Evolutionary conservation across 2,797 vertebrate species (phyloP), one percentile per base, ranked within the genome.

Genomic region (Xyrichtys novacula): DNA sequence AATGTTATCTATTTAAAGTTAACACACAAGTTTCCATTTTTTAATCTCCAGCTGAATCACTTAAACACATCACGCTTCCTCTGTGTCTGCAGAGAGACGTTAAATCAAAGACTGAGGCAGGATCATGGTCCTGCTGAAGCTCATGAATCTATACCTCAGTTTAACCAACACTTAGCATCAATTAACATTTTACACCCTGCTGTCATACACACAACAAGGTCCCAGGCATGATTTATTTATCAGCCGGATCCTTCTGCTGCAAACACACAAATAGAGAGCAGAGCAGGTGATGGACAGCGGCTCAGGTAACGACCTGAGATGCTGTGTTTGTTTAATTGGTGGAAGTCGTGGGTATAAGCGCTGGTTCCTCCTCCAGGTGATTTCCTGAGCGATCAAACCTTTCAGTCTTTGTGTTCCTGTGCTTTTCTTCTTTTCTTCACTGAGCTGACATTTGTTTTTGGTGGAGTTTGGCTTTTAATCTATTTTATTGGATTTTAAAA

Each of bases 121-220:
- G 58, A 36, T 71, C 49, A 5, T 1, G 68, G 40, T 12, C 77
- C 55, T 53, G 66, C 64, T 61, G 64, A 65, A 19, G 61, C 71
- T 78, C 64, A 14, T 44, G 59, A 68, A 57, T 69, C 60, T 15
- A 61, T 68, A 71, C 69, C 63, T 76, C 38, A 3, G 79, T 82
- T 65, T 58, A 71, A 77, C 72, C 70, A 80, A 82, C 79, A 63
- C 84, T 85, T 83, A 81, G 85, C 79, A 65, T 82, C 83, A 50
- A 78, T 85, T 84, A 88, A 81, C 60, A 46, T 86, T 85, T 86
- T 74, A 83, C 82, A 80, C 79, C 53, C 63, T 0, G 39, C 76
- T 78, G 78, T 80, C 70, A 76, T 59, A 61, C 43, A 60, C 70
- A 79, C 65, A 50, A 25, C 43, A 39, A 10, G 7, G 39, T 52